Evolutionary conservation across 2,888 invertebrate species (phyloP), one percentile per base, ranked within the genome.

Genomic region (Drosophila falleni): DNA sequence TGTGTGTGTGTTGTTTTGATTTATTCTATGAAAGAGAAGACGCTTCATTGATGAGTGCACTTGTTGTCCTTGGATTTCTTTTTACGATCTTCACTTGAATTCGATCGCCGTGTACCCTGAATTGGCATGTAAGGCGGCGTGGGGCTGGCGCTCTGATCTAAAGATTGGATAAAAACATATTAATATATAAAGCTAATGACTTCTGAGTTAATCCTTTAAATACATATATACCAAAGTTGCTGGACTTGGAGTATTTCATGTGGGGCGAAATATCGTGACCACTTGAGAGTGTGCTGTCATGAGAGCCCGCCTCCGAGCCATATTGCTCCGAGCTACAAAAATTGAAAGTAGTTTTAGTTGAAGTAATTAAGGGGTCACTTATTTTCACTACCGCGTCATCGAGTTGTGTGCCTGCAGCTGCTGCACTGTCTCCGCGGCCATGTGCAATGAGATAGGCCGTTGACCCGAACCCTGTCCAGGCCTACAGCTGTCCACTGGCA

Each of bases 81-180:
- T 71, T 94, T 94, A 80, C 94, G 94, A 71, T 94, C 94, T 87
- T 95, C 95, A 83, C 95, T 94, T 68, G 94, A 93, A 70, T 95
- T 94, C n/a, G 95, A 93, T 80, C 96, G 93, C 69, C 96, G 93
- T 84, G 96, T 96, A 51, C 96, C 96, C 91, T 96, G 96, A 86
- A 96, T 96, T 51, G 96, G 96, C 96, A 96, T 96, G 89, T 96
- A 96, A 61, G 96, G 96, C 8, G 96, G 95, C 44, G 94, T 94
- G 46, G 94, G 93, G 76, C 93, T 93, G 47, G 94, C 93, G 78
- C 81, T 90, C 77, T 93, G 93, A 80, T 95, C 95, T 87, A 60
- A 15, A 31, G 4, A 4, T 16, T 16, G 5, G 8, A 33, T 33
- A 0, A 49, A 75, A 11, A 61, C 64, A 13, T 35, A 19, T 49